Percentiles rank a stretch among this genome's conserved stretches.
Conservation (phyloP, 2,113 vertebrate genomes). For the Lonchura striata region DNA sequence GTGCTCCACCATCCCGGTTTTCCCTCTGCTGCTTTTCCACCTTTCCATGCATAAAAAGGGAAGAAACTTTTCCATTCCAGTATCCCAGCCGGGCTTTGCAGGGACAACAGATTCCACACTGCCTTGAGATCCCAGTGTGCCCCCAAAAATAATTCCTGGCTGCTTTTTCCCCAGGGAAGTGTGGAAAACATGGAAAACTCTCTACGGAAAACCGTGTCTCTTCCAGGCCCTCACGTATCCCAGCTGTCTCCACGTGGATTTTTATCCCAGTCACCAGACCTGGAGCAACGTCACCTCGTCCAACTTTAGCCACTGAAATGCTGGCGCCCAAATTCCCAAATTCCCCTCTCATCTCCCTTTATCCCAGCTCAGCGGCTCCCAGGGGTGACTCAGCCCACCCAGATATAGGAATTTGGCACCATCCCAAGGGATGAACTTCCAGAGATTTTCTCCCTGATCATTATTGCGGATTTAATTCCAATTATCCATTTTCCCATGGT, state of each 20-base stretch:
- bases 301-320: neutral
- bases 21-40: neutral
- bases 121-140: neutral
- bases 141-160: neutral
- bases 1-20: neutral
- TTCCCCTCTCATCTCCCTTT: neutral
- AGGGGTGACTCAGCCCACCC: neutral
- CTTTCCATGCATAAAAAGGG: neutral
- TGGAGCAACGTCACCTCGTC: neutral
- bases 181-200: neutral
- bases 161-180: neutral
- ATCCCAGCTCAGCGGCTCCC: neutral
- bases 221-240: neutral
- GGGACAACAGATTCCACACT: neutral
- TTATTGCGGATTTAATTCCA: neutral
- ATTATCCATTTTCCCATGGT: rapidly evolving
- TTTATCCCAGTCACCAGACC: neutral
- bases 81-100: neutral
- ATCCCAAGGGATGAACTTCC: neutral
- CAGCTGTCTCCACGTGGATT: neutral
- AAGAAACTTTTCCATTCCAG: neutral
- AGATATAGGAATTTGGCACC: neutral
- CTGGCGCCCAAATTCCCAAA: neutral
- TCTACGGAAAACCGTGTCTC: neutral
- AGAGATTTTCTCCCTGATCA: neutral